Evolutionary conservation across 1,140 invertebrate species (phyloP), one percentile per base, ranked within the genome.

Genomic region (Lithobius niger): DNA sequence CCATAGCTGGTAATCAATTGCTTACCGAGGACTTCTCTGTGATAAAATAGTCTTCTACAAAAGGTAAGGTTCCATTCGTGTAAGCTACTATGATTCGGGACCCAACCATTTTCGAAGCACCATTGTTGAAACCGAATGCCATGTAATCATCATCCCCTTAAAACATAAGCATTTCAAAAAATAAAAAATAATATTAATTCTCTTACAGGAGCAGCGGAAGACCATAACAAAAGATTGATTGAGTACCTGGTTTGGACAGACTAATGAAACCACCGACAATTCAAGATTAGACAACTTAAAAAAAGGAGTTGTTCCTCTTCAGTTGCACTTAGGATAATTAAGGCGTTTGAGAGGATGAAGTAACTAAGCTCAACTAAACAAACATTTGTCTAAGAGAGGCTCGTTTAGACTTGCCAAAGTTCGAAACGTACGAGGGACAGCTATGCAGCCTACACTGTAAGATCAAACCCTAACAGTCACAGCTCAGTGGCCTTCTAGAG

Each of bases 91-190:
- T 80, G 22, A 88, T 82, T 74, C 94, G 89, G 1, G 84, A 79
- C 26, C 87, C 88, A 61, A 88, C 71, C 89, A 94, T 94, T 48
- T 74, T 74, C 2, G 74, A 73, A 2, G 73, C 68, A 1, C 80
- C 81, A 25, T 87, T 88, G 27, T 87, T 90, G 18, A 91, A 67
- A 31, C 89, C 89, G 68, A 91, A 92, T 19, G 86, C 81, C 77
- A 92, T 82, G 66, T 91, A 94, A 58, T 88, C 86, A 61, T 84
- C 72, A 61, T 83, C 78, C 0, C 65, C 82, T 71, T 77, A 67
- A 36, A 36, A n/a, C n/a, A n/a, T n/a, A n/a, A n/a, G n/a, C n/a
- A n/a, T n/a, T n/a, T n/a, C n/a, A n/a, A n/a, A n/a, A n/a, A n/a
- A n/a, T n/a, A n/a, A n/a, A n/a, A n/a, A n/a, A n/a, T n/a, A n/a